Evolutionary conservation across 2,888 invertebrate species (phyloP).

Genomic region (Opisthograptis luteolata): DNA sequence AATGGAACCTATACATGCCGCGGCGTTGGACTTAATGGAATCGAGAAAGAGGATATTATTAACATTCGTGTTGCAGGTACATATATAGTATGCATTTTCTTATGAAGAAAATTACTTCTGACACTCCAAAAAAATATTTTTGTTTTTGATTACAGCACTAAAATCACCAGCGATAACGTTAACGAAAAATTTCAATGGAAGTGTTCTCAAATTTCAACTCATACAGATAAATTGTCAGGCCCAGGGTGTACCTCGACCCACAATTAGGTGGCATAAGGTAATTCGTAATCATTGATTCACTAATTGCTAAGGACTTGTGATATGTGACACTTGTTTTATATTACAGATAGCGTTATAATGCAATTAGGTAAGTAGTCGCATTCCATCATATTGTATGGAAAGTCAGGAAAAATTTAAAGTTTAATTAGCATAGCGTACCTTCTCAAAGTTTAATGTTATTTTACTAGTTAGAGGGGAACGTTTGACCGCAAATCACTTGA

Average conservation of each 20-base stretch:
- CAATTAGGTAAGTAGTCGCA: no score
- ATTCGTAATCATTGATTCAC: conserved; percentile 11
- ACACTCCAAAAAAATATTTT: no score
- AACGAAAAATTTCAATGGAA: conserved; percentile 45
- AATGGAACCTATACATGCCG: conserved; percentile 61
- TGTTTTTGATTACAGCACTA: conserved; percentile 45
- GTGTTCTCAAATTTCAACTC: conserved; percentile 48
- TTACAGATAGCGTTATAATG: no score
- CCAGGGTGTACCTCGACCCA: conserved; percentile 86
- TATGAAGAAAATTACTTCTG: no score
- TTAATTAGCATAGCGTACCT: no score
- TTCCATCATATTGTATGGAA: no score
- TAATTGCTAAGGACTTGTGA: no score
- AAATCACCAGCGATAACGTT: conserved; percentile 46
- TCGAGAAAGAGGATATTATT: conserved; percentile 41
- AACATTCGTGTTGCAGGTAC: conserved; percentile 60
- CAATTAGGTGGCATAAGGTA: conserved; percentile 89
- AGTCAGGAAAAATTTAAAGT: no score
- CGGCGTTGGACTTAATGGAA: conserved; percentile 43
- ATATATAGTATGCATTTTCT: conserved; percentile 6
- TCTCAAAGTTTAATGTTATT: no score
- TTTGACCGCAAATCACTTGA: no score
- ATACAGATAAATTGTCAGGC: conserved; percentile 79
- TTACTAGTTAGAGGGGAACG: no score
- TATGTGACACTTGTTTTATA: no score